These are phyloP conservation scores for Microcebus jonahi DNA, from an alignment of 2,113 vertebrate species.

Conservation along the genomic window DNA sequence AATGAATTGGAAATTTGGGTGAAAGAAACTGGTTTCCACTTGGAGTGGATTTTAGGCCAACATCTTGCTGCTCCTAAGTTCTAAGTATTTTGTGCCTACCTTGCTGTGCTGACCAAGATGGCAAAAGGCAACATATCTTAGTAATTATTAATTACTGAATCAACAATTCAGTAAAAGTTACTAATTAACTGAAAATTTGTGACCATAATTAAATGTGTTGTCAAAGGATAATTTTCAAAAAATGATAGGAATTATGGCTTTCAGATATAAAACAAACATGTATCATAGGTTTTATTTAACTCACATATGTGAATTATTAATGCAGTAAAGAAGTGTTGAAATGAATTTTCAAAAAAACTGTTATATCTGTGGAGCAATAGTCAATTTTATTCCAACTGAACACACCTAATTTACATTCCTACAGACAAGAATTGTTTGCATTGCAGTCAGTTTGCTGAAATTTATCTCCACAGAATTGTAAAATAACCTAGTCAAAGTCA, in stretches of 20 bases:
- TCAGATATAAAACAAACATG: not conserved
- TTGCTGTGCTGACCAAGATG: not conserved
- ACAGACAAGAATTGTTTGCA: not conserved
- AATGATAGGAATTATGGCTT: not conserved
- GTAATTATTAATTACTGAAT: not conserved
- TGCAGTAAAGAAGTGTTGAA: not conserved
- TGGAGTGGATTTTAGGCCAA: not conserved
- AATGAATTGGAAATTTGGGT: not conserved
- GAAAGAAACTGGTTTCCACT: not conserved
- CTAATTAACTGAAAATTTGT: constrained; percentile 4
- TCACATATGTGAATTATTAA: not conserved
- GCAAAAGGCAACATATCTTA: not conserved
- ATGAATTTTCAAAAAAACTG: not conserved
- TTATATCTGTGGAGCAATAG: not conserved
- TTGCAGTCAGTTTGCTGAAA: not conserved
- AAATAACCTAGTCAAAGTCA: not conserved
- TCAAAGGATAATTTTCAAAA: constrained; percentile 30
- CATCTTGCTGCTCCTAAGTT: not conserved
- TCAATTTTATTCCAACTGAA: not conserved
- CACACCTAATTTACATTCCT: not conserved
- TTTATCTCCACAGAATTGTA: not conserved
- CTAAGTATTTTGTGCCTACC: not conserved
- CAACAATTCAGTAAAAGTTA: not conserved
- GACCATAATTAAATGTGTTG: not conserved
- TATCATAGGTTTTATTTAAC: not conserved